phyloP scores from a whole-genome alignment of 92 coral and sea anemone genomes.

The Micromussa lordhowensis region DNA sequence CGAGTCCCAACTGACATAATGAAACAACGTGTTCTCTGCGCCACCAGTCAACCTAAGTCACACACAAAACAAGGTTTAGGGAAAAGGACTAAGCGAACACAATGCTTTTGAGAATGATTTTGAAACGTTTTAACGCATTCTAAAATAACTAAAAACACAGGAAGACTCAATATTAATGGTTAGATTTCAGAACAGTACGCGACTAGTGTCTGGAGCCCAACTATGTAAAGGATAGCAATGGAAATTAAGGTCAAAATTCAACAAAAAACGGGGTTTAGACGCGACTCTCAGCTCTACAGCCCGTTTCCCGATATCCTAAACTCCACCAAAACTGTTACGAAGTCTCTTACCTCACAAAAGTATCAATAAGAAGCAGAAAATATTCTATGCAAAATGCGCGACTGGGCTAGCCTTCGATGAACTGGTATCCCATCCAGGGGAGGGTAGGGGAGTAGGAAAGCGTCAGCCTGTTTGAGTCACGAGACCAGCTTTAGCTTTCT shows the following conservation, averaged over 20 bases:
- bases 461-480: neutral
- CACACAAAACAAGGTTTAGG: neutral
- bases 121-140: neutral
- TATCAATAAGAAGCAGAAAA: too few relatives aligned
- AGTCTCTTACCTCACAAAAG: too few relatives aligned
- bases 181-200: too few relatives aligned
- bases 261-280: neutral
- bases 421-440: too few relatives aligned
- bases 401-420: too few relatives aligned
- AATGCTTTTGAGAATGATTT: neutral
- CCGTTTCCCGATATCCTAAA: too few relatives aligned
- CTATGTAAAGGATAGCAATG: neutral
- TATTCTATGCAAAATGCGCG: too few relatives aligned
- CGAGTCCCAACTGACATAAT: constrained; percentile 84
- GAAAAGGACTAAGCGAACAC: neutral
- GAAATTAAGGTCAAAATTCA: neutral
- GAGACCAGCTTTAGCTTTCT: neutral
- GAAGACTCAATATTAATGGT: neutral
- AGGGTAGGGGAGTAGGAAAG: neutral
- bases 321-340: too few relatives aligned
- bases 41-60: constrained; percentile 84
- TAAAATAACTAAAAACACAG: neutral
- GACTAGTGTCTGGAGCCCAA: neutral
- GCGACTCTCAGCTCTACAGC: too few relatives aligned
- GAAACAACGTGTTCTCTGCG: constrained; percentile 90